A percentile compares a stretch with the other conserved stretches of the same genome.
These are phyloP conservation scores for Helostoma temminkii DNA, from an alignment of 2,797 vertebrate species.

Conservation along the genomic window DNA sequence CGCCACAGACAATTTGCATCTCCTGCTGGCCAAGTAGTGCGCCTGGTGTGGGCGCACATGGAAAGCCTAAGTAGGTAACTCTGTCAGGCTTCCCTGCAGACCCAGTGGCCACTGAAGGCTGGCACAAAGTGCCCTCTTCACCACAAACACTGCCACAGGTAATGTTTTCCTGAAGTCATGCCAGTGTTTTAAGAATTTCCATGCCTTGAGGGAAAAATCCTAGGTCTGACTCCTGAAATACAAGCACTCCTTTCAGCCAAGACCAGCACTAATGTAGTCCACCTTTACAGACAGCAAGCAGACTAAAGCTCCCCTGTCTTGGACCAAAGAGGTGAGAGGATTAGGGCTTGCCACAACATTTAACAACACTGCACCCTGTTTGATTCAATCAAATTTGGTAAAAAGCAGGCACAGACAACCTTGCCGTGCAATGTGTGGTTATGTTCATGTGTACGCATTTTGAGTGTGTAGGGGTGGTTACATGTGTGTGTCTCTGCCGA, in stretches of 20 bases:
- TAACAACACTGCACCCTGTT: constrained; percentile 79
- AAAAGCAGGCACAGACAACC: constrained; percentile 71
- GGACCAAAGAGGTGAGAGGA: constrained; percentile 76
- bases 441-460: constrained; percentile 16
- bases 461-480: background rate
- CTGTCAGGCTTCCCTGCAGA: constrained; percentile 74
- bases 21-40: constrained; percentile 54
- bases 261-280: constrained; percentile 70
- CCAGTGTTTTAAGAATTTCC: constrained; percentile 85
- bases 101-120: constrained; percentile 71
- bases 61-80: constrained; percentile 76
- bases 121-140: constrained; percentile 76
- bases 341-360: constrained; percentile 78
- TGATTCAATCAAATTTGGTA: constrained; percentile 79
- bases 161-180: constrained; percentile 83
- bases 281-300: constrained; percentile 69
- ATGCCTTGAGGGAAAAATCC: constrained; percentile 76
- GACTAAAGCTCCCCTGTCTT: constrained; percentile 75
- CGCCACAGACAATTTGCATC: constrained; percentile 78
- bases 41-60: constrained; percentile 62
- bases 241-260: constrained; percentile 84
- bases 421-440: constrained; percentile 31
- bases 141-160: constrained; percentile 82
- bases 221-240: constrained; percentile 73
- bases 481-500: constrained; percentile 33